phyloP scores from a whole-genome alignment of 2,113 vertebrate species.

The Ailurus styani region DNA sequence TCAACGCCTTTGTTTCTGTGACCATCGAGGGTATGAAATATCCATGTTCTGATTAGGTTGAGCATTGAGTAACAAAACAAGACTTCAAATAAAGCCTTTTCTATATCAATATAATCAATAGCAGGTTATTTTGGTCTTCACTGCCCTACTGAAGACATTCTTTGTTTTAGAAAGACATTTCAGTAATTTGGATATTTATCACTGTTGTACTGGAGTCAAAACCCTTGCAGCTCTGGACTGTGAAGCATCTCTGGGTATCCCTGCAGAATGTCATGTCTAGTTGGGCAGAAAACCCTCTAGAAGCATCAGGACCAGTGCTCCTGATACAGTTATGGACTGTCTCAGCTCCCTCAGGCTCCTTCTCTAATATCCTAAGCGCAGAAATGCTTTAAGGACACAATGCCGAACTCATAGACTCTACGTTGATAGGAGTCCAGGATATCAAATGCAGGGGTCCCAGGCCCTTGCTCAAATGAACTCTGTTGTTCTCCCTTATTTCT shows the following conservation, averaged over 20 bases:
- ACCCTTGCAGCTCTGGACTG: background rate
- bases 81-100: background rate
- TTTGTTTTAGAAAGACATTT: conserved; percentile 3
- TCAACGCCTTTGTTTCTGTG: conserved; percentile 4
- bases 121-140: background rate
- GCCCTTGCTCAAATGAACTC: background rate
- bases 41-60: background rate
- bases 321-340: background rate
- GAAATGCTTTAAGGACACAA: background rate
- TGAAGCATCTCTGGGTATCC: background rate
- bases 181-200: background rate
- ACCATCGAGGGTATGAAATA: background rate
- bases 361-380: background rate
- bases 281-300: background rate
- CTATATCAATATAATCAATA: background rate
- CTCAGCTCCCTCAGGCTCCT: background rate
- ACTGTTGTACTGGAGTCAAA: background rate
- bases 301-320: background rate
- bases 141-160: background rate
- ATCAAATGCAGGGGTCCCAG: background rate
- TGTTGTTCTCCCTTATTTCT: background rate
- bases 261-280: background rate
- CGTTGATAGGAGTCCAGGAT: background rate
- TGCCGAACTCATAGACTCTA: background rate
- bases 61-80: conserved; percentile 2